Conservation (phyloP, 2,888 invertebrate species). For the Polydrusus pterygomalis region DNA sequence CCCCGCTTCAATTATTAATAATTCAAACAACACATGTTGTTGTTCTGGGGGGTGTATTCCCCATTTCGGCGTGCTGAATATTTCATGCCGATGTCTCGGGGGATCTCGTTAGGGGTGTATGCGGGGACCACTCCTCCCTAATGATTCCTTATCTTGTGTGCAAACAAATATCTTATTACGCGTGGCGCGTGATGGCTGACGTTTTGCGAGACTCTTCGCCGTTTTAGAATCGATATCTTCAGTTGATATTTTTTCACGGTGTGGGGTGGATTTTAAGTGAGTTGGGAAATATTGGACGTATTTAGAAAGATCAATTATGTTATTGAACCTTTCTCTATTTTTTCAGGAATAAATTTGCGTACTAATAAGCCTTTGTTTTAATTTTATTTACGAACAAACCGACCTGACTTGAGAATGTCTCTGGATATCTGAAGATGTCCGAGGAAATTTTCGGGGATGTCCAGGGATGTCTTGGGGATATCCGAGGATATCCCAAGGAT, state of each 20-base stretch:
- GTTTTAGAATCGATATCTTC: constrained; percentile 27
- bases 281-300: no score
- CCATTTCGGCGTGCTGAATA: constrained; percentile 51
- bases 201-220: constrained; percentile 20
- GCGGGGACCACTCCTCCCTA: constrained; percentile 39
- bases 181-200: constrained; percentile 38
- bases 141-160: constrained; percentile 55
- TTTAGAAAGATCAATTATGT: no score
- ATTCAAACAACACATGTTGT: constrained; percentile 54
- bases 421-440: no score
- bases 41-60: constrained; percentile 40
- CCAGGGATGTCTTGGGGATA: no score
- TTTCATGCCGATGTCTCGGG: constrained; percentile 50
- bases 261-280: background rate
- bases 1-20: constrained; percentile 42
- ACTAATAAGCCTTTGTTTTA: no score
- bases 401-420: no score
- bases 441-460: no score
- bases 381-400: no score
- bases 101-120: constrained; percentile 45
- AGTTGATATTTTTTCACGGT: constrained; percentile 16
- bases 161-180: constrained; percentile 55
- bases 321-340: no score
- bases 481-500: no score
- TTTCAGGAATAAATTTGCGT: no score